A percentile compares a stretch with the other conserved stretches of the same genome.
Evolutionary conservation across 2,888 invertebrate genomes (phyloP).

Genomic region (Calliphora vomitoria): DNA sequence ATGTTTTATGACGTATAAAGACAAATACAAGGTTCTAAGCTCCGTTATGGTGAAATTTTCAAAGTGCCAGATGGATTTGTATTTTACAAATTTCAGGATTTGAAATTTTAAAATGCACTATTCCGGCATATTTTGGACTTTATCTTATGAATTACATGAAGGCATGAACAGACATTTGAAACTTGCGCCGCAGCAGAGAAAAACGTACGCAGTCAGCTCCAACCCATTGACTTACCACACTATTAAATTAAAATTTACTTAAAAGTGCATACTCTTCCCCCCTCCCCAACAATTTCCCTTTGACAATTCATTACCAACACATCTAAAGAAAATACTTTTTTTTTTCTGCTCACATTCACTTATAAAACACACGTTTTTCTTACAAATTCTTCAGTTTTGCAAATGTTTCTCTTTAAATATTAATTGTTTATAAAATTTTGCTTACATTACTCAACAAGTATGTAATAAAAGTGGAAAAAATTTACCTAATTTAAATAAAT

Average conservation of each 20-base stretch:
- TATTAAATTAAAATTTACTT: conserved; percentile 14
- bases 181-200: too few relatives aligned
- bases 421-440: neutral
- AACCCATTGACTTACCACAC: conserved; percentile 40
- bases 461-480: neutral
- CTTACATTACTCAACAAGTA: neutral
- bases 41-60: too few relatives aligned
- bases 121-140: too few relatives aligned
- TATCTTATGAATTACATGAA: too few relatives aligned
- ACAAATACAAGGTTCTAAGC: too few relatives aligned
- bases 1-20: too few relatives aligned
- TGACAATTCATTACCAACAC: conserved; percentile 28
- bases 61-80: too few relatives aligned
- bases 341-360: conserved; percentile 62
- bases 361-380: conserved; percentile 64
- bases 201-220: neutral
- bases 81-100: too few relatives aligned
- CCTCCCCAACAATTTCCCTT: conserved; percentile 24
- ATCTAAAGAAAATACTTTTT: conserved; percentile 54
- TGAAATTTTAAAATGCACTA: too few relatives aligned
- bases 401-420: neutral
- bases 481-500: conserved; percentile 64
- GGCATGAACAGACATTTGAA: too few relatives aligned
- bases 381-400: neutral
- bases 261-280: conserved; percentile 50